Conservation (phyloP, 1,140 invertebrate species). For the Pseudomyrmex sp. region DNA sequence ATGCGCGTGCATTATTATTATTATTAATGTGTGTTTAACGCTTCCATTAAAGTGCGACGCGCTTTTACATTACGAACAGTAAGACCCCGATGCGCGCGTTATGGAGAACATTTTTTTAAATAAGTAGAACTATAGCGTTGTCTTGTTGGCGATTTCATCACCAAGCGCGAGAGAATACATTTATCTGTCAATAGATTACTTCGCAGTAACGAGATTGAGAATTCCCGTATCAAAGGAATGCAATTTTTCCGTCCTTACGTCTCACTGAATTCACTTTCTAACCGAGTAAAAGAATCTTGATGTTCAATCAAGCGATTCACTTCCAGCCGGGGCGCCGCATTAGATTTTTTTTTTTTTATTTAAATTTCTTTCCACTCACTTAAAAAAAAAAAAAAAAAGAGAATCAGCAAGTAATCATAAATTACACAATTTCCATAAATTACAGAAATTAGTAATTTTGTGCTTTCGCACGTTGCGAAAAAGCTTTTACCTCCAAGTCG, state of each 20-base stretch:
- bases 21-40: too few relatives aligned
- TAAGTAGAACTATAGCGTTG: background rate
- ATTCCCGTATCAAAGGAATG: constrained; percentile 57
- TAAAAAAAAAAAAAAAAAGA: background rate
- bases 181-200: constrained; percentile 53
- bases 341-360: constrained; percentile 50
- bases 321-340: constrained; percentile 27
- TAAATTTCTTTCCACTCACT: too few relatives aligned
- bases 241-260: constrained; percentile 52
- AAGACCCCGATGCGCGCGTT: background rate
- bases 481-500: background rate
- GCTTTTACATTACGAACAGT: too few relatives aligned
- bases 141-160: constrained; percentile 18
- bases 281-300: constrained; percentile 56
- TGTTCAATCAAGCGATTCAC: constrained; percentile 46
- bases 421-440: constrained; percentile 19
- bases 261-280: constrained; percentile 58
- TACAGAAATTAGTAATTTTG: constrained; percentile 18
- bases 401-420: constrained; percentile 1
- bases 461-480: background rate
- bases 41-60: too few relatives aligned
- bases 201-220: constrained; percentile 40
- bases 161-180: constrained; percentile 33
- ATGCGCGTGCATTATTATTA: background rate
- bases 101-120: constrained; percentile 3